A percentile compares a stretch with the other conserved stretches of the same genome.
Evolutionary conservation across 2,797 vertebrate species (phyloP).

Genomic region (Poecilia wingei): DNA sequence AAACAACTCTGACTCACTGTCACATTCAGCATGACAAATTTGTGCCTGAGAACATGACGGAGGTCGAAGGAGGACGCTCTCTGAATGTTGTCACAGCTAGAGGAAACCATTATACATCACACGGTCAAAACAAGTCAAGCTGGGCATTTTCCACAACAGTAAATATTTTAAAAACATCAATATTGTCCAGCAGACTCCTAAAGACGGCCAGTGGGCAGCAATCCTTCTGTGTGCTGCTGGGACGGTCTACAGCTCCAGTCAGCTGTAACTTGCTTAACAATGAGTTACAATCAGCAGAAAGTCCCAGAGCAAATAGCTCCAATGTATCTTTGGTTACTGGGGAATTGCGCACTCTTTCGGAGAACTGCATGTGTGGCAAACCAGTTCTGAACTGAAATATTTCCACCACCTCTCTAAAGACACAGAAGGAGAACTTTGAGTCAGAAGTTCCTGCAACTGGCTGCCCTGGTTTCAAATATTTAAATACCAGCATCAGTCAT

Average conservation of each 20-base stretch:
- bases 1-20: neutral
- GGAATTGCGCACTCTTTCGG: neutral
- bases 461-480: neutral
- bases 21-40: conserved; percentile 18
- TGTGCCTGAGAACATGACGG: conserved; percentile 13
- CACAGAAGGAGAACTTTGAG: neutral
- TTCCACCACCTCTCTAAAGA: neutral
- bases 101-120: neutral
- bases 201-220: neutral
- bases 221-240: neutral
- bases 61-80: conserved; percentile 28
- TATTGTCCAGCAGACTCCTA: neutral
- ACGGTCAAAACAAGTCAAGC: neutral
- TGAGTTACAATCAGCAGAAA: neutral
- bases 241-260: neutral
- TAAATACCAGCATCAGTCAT: neutral
- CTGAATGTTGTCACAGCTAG: conserved; percentile 8
- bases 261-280: neutral
- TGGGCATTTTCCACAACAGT: neutral
- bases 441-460: neutral
- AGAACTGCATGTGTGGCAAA: neutral
- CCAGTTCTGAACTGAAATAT: neutral
- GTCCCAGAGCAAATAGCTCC: neutral
- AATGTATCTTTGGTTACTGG: neutral
- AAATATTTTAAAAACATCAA: neutral